Base-by-base conservation (phyloP, 37 sponge, comb jelly and placozoan species). In the Oopsacas minuta region DNA sequence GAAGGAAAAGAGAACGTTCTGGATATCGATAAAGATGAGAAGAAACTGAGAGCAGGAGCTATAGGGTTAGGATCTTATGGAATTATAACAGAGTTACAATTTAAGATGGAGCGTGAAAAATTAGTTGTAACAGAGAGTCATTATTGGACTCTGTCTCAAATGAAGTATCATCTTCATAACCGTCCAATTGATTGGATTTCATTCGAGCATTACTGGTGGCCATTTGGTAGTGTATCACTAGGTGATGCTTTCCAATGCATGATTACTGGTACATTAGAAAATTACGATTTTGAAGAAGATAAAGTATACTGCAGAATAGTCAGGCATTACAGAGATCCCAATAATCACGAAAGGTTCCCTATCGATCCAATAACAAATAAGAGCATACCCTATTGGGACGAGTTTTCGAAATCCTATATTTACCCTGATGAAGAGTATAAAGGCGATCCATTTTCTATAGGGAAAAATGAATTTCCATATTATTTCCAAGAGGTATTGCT, bases 31-130 rank as follows among this genome's bases (percentile, higher is more conserved):
- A 61, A 61, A n/a, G 75, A 61, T 12, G 28, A 25, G 28, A n/a
- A 12, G 20, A 3, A 61, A 12, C 22, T 61, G 7, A 10, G 75
- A 25, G 30, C 75, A 5, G 75, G 32, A 32, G 75, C 75, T 20
- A 61, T 61, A 25, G 75, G 75, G 7, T 61, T 61, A 34, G 75
- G 75, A 32, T 61, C 75, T 61, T 61, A 20, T 12, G 75, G 75
- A 61, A 61, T 61, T 20, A 61, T 61, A 32, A 61, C 75, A 32
- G 75, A 61, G 75, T 61, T 61, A 34, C 75, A n/a, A 10, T 61
- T 61, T 34, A 61, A 61, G 28, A 61, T 61, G 75, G 22, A 32
- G 7, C 75, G 32, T 5, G 75, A 61, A 25, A n/a, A 32, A 12
- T 61, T 61, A 61, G 75, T 61, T 3, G 75, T 61, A 61, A 61